These are phyloP conservation scores for Tachina lurida DNA, from an alignment of 2,888 invertebrate species.

Conservation along the genomic window DNA sequence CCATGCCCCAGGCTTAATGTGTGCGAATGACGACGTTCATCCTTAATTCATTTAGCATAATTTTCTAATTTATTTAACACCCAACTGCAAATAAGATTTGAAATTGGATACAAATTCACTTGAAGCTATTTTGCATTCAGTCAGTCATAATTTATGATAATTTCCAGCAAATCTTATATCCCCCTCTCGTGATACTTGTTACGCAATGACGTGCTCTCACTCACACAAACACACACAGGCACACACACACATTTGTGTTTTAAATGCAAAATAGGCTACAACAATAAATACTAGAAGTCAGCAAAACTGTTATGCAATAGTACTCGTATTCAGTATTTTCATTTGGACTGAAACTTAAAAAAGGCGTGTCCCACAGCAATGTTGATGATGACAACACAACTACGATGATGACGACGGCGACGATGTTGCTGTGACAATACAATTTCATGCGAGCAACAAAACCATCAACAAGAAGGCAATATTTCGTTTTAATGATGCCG, in stretches of 20 bases:
- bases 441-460: conserved; percentile 37
- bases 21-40: neutral
- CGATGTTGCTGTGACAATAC: conserved; percentile 57
- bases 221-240: neutral
- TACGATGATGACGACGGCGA: conserved; percentile 54
- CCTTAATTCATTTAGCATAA: conserved; percentile 15
- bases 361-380: conserved; percentile 77
- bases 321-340: conserved; percentile 71
- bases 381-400: conserved; percentile 64
- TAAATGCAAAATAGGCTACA: conserved; percentile 44
- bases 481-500: conserved; percentile 43
- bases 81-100: conserved; percentile 50
- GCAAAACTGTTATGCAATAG: conserved; percentile 50
- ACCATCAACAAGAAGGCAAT: conserved; percentile 34
- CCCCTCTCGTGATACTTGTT: neutral
- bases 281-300: conserved; percentile 54
- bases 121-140: conserved; percentile 36
- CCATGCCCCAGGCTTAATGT: neutral
- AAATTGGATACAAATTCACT: conserved; percentile 48
- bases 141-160: conserved; percentile 66
- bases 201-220: neutral
- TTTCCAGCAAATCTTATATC: conserved; percentile 52
- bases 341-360: conserved; percentile 79
- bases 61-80: conserved; percentile 29
- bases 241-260: neutral